A percentile compares a stretch with the other conserved stretches of the same genome.
phyloP scores from a whole-genome alignment of 2,888 invertebrate species.

The Pachycephus smyrnensis region DNA sequence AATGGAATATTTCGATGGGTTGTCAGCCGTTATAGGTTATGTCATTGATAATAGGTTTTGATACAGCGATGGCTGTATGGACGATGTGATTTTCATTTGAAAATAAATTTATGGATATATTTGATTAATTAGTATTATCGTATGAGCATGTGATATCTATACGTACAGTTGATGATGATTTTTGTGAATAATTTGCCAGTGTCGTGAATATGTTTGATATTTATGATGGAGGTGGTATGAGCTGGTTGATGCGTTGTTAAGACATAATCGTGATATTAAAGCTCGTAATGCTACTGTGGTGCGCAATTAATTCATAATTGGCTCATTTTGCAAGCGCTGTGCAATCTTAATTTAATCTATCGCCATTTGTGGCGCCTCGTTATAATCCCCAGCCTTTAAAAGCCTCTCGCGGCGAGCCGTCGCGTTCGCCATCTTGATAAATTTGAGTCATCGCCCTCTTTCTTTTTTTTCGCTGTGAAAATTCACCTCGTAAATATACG shows the following conservation, averaged over 20 bases:
- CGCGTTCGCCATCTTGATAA: conserved; percentile 35
- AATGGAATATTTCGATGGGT: conserved; percentile 5
- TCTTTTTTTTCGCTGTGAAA: conserved; percentile 33
- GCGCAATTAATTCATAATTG: conserved; percentile 66
- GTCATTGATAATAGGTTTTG: neutral
- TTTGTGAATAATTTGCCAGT: neutral
- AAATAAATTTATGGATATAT: no score
- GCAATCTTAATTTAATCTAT: conserved; percentile 67
- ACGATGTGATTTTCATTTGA: no score
- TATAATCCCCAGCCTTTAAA: conserved; percentile 47
- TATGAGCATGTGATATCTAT: no score
- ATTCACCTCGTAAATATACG: conserved; percentile 43
- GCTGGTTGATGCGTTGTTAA: conserved; percentile 52
- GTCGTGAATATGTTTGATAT: neutral
- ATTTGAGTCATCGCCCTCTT: conserved; percentile 5
- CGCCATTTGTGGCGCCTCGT: conserved; percentile 61
- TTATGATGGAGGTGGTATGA: neutral
- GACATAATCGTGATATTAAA: conserved; percentile 65
- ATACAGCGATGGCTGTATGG: neutral
- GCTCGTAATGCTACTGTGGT: conserved; percentile 58
- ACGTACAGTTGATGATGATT: no score
- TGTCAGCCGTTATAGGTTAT: neutral
- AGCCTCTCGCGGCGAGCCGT: conserved; percentile 35
- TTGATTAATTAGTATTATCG: no score
- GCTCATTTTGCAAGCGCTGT: conserved; percentile 60